These are phyloP conservation scores for Aegotheles bennettii DNA, from an alignment of 2,113 vertebrate species.

Conservation along the genomic window DNA sequence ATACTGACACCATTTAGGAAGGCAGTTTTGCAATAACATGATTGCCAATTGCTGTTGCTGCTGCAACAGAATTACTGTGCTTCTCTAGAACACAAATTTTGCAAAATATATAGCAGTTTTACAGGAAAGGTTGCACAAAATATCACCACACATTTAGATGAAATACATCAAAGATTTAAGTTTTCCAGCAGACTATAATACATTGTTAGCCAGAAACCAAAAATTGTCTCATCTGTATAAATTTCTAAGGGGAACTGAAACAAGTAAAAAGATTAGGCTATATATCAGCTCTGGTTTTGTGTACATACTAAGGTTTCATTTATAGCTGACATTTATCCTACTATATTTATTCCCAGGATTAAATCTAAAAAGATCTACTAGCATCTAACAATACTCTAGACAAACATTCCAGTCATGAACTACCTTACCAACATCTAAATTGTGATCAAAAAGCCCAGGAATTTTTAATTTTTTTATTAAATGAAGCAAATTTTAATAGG, in stretches of 20 bases:
- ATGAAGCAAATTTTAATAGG: background rate
- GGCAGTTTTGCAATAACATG: background rate
- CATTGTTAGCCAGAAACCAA: background rate
- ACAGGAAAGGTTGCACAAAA: background rate
- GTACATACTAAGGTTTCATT: background rate
- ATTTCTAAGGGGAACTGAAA: background rate
- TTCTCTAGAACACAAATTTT: background rate
- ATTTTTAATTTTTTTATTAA: background rate
- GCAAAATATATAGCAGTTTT: background rate
- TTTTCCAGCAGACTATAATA: background rate
- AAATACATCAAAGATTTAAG: background rate
- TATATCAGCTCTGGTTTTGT: background rate
- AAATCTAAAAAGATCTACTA: background rate
- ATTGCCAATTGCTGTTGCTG: background rate
- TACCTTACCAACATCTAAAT: background rate
- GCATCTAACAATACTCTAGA: background rate
- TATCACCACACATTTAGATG: background rate
- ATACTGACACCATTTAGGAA: background rate
- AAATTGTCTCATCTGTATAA: background rate
- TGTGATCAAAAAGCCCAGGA: background rate
- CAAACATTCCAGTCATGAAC: background rate
- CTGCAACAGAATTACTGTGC: background rate
- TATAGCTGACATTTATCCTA: background rate
- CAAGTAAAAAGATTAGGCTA: background rate
- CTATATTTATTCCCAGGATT: background rate